phyloP scores from a whole-genome alignment of 1,140 invertebrate species.

The Adelges cooleyi region DNA sequence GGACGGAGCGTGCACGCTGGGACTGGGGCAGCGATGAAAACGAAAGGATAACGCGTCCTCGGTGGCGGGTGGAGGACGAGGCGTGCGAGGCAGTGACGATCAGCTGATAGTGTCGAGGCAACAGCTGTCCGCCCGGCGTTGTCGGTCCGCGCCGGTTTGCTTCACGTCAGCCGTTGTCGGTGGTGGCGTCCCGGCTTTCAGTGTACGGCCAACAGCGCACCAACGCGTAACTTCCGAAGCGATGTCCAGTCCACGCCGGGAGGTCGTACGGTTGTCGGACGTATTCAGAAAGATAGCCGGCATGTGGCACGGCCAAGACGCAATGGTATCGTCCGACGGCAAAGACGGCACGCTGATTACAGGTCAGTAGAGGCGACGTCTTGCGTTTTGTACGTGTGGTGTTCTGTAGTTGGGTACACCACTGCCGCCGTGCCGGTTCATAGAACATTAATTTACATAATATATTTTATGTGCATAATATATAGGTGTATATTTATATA shows the following conservation, averaged over 20 bases:
- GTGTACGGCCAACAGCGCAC: not conserved
- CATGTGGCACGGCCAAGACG: conserved; percentile 17
- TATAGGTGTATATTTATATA: no score
- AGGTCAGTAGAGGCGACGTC: no score
- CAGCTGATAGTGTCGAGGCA: conserved; percentile 12
- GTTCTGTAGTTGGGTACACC: no score
- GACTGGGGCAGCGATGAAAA: not conserved
- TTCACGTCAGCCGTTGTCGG: no score
- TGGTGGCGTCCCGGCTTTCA: not conserved
- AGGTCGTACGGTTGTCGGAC: conserved; percentile 7
- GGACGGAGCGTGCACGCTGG: not conserved
- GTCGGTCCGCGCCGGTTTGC: not conserved
- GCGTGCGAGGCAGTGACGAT: not conserved
- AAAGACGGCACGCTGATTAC: no score
- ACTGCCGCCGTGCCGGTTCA: no score
- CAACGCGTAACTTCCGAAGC: not conserved
- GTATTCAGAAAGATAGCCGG: conserved; percentile 18
- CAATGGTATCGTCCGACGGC: not conserved
- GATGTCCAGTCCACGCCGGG: conserved; percentile 1
- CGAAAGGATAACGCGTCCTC: not conserved
- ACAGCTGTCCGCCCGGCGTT: conserved; percentile 21
- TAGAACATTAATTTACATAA: no score
- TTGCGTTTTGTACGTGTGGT: no score
- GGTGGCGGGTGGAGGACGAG: not conserved
- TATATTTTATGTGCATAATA: no score